phyloP scores from a whole-genome alignment of 1,140 invertebrate species.

The Parasteatoda tepidariorum region DNA sequence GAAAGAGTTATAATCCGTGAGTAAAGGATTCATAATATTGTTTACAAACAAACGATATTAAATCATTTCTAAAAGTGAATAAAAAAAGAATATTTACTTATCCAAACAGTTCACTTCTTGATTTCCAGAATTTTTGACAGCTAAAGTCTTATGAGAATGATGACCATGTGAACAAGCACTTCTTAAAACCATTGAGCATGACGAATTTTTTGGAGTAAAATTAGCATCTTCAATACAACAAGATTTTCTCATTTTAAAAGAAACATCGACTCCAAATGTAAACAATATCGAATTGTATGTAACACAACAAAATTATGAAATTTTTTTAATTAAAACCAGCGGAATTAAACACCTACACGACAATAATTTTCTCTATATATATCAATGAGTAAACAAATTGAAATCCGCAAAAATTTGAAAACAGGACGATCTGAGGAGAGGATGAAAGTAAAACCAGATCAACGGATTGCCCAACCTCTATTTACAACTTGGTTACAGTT shows the following conservation, averaged over 20 bases:
- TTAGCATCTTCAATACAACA: slow-evolving; percentile 16
- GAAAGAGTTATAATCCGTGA: too few relatives aligned
- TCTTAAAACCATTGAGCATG: slow-evolving; percentile 51
- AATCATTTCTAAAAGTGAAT: too few relatives aligned
- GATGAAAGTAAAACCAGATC: slow-evolving; percentile 48
- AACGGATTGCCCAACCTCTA: slow-evolving; percentile 1
- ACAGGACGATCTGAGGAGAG: background rate
- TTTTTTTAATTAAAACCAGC: background rate
- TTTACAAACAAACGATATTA: too few relatives aligned
- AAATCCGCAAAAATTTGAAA: slow-evolving; percentile 1
- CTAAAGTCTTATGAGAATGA: slow-evolving; percentile 17
- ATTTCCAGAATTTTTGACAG: too few relatives aligned
- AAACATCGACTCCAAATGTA: background rate
- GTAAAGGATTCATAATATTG: too few relatives aligned
- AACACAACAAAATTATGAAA: slow-evolving; percentile 4
- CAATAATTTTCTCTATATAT: slow-evolving; percentile 40
- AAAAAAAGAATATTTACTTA: too few relatives aligned
- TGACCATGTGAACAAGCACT: slow-evolving; percentile 36
- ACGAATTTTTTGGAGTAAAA: slow-evolving; percentile 5
- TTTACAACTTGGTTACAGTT: background rate
- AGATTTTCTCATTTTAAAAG: slow-evolving; percentile 12
- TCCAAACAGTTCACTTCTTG: too few relatives aligned
- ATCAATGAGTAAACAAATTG: slow-evolving; percentile 32
- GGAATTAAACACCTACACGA: slow-evolving; percentile 22
- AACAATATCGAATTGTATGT: background rate